Conservation (phyloP, 2,797 vertebrate species). For the Gambusia yucatana region DNA sequence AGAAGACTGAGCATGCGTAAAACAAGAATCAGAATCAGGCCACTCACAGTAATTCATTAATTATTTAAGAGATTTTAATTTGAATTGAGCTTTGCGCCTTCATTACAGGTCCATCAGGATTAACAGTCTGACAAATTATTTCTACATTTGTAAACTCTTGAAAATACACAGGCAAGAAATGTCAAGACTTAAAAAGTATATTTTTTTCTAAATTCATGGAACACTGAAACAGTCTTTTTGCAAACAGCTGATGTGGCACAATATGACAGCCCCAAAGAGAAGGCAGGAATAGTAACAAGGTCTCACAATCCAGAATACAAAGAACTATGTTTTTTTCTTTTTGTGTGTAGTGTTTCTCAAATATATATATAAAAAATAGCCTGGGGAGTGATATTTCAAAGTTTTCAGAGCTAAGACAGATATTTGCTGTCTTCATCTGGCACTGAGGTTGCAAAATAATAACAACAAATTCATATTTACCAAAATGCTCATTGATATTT, state of each 20-base stretch:
- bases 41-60: constrained; percentile 53
- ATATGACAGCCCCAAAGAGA: constrained; percentile 49
- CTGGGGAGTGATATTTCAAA: constrained; percentile 62
- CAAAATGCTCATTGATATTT: constrained; percentile 48
- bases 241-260: constrained; percentile 61
- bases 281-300: constrained; percentile 57
- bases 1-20: constrained; percentile 15
- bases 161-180: constrained; percentile 34
- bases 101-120: constrained; percentile 46
- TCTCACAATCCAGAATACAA: constrained; percentile 54
- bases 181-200: constrained; percentile 25
- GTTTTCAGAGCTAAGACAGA: constrained; percentile 65
- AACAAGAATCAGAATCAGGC: constrained; percentile 41
- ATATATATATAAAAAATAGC: constrained; percentile 37
- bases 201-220: constrained; percentile 32
- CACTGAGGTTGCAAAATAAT: constrained; percentile 45
- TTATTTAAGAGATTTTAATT: constrained; percentile 75
- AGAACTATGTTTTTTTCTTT: constrained; percentile 19
- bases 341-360: background rate
- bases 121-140: constrained; percentile 18
- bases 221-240: constrained; percentile 37
- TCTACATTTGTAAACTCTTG: constrained; percentile 15
- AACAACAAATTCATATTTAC: constrained; percentile 20
- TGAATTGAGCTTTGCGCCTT: constrained; percentile 66
- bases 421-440: constrained; percentile 59